These are phyloP conservation scores for Apis florea DNA, from an alignment of 1,140 invertebrate genomes.

Conservation along the genomic window DNA sequence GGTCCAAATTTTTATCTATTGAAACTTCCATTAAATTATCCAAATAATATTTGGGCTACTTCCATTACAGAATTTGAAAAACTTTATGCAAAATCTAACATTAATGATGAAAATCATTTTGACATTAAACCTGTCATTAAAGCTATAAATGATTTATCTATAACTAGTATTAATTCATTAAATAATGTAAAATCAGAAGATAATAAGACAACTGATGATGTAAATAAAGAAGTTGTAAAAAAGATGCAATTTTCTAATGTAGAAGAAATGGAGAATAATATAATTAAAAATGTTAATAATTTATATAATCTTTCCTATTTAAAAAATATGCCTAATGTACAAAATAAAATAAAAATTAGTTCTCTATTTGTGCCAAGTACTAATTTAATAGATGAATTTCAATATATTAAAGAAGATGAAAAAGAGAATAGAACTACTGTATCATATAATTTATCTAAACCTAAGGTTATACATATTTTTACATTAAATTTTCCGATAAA, in stretches of 20 bases:
- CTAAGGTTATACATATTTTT: constrained; percentile 44
- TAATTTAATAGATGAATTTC: neutral
- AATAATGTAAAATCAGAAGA: constrained; percentile 17
- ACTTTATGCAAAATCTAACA: constrained; percentile 50
- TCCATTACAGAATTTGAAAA: constrained; percentile 69
- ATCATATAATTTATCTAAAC: neutral
- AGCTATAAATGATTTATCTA: constrained; percentile 40
- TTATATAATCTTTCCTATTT: neutral
- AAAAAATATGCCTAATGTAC: constrained; percentile 7
- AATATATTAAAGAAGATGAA: constrained; percentile 19
- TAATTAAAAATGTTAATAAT: constrained; percentile 3
- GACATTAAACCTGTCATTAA: constrained; percentile 28
- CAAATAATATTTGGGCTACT: constrained; percentile 74
- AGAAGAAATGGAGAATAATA: neutral
- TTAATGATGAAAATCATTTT: constrained; percentile 18
- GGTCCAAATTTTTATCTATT: constrained; percentile 80
- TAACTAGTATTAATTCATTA: neutral
- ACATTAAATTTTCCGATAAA: constrained; percentile 32
- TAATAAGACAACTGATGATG: neutral
- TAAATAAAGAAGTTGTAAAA: constrained; percentile 6
- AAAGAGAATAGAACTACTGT: neutral
- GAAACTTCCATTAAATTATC: constrained; percentile 76
- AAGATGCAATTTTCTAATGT: neutral
- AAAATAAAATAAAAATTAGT: constrained; percentile 26
- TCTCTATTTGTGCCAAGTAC: constrained; percentile 26